Conservation (phyloP, 2,888 invertebrate species). For the Callinectes sapidus region DNA sequence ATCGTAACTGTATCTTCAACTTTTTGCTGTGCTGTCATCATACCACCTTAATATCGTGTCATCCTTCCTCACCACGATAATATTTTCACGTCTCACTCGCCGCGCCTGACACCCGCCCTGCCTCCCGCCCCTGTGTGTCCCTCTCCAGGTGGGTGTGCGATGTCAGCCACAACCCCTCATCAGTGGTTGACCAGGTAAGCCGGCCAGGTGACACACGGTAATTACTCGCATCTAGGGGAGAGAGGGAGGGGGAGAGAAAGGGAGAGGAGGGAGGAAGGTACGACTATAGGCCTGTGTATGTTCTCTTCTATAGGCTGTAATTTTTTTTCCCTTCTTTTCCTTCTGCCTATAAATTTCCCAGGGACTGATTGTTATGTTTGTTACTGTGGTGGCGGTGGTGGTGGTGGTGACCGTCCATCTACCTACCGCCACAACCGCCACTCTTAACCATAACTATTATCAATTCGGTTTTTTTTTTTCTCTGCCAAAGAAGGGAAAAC, state of each 20-base stretch:
- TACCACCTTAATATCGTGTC: background rate
- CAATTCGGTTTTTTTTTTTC: background rate
- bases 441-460: background rate
- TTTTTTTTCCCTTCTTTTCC: background rate
- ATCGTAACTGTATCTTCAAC: too few relatives aligned
- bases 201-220: slow-evolving; percentile 28
- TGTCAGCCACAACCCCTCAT: slow-evolving; percentile 31
- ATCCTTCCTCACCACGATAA: background rate
- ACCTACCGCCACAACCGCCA: background rate
- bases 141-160: slow-evolving; percentile 17
- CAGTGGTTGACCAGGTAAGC: slow-evolving; percentile 22
- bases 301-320: background rate
- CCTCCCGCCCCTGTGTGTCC: background rate
- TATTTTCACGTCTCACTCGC: background rate
- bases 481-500: background rate
- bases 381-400: background rate
- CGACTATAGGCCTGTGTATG: background rate
- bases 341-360: background rate
- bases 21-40: background rate
- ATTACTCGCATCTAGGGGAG: slow-evolving; percentile 7
- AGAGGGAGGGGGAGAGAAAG: background rate
- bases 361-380: background rate
- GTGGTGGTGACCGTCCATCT: background rate
- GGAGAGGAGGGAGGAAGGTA: background rate
- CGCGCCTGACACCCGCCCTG: background rate